These are phyloP conservation scores for Ooceraea biroi DNA, from an alignment of 1,140 invertebrate genomes.

Conservation along the genomic window DNA sequence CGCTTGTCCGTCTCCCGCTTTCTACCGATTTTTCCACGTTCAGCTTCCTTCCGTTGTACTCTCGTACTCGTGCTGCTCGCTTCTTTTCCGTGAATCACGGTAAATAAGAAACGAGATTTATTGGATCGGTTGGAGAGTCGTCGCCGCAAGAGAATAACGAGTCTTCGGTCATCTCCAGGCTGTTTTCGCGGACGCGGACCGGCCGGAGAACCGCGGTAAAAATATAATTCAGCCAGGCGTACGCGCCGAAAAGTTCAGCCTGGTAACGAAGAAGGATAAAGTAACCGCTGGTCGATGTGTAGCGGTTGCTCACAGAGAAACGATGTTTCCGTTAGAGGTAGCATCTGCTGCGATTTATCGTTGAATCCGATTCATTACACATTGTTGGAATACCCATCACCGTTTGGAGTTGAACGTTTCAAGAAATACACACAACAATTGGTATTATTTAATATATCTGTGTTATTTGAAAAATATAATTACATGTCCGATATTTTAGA, in stretches of 20 bases:
- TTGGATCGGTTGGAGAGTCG: constrained; percentile 21
- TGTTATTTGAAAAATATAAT: not conserved
- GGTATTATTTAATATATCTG: constrained; percentile 1
- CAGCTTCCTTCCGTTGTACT: not conserved
- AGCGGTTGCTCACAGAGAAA: constrained; percentile 42
- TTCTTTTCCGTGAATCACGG: not conserved
- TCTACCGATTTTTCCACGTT: constrained; percentile 29
- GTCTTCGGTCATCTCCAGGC: constrained; percentile 55
- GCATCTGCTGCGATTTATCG: constrained; percentile 48
- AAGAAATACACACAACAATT: constrained; percentile 27
- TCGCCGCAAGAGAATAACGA: constrained; percentile 24
- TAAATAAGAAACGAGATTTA: constrained; percentile 54
- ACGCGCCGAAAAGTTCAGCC: constrained; percentile 44
- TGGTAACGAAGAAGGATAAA: constrained; percentile 49
- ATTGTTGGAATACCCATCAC: constrained; percentile 41
- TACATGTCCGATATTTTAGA: not conserved
- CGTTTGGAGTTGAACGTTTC: not conserved
- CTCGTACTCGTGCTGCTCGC: not conserved
- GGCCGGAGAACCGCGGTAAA: constrained; percentile 23
- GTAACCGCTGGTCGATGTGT: not conserved
- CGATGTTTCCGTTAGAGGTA: constrained; percentile 46
- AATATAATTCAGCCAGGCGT: constrained; percentile 57
- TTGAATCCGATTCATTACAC: constrained; percentile 37
- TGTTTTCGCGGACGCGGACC: constrained; percentile 14
- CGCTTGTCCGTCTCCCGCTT: not conserved